Conservation (phyloP, 2,888 invertebrate species). For the Melanchra persicariae region DNA sequence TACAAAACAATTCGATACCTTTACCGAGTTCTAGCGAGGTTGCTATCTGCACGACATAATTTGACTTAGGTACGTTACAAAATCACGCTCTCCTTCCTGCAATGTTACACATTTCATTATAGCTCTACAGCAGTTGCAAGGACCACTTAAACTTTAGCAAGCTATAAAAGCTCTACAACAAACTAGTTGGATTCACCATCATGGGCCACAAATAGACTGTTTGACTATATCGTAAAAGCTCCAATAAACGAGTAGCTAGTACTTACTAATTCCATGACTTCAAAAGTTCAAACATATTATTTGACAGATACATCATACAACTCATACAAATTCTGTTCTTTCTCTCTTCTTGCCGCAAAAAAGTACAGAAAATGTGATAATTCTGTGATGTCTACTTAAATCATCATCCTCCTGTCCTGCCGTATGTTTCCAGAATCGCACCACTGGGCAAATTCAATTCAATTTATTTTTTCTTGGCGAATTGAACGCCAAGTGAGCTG, state of each 20-base stretch:
- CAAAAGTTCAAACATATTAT: too few species aligned
- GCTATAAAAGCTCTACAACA: background rate
- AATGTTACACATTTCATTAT: background rate
- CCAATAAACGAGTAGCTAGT: background rate
- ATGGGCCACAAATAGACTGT: background rate
- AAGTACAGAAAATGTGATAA: background rate
- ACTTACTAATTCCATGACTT: background rate
- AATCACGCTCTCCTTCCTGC: conserved; percentile 19
- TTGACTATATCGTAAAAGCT: background rate
- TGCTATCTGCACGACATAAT: conserved; percentile 27
- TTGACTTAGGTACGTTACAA: conserved; percentile 18
- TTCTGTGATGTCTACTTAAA: background rate
- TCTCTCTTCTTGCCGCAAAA: background rate
- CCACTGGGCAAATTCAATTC: too few species aligned
- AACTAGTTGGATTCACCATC: background rate
- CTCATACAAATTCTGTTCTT: too few species aligned
- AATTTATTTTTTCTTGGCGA: too few species aligned
- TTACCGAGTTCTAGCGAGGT: conserved; percentile 20
- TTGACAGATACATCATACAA: too few species aligned
- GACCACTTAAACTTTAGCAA: background rate
- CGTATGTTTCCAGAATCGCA: too few species aligned
- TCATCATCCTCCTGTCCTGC: background rate
- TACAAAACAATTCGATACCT: conserved; percentile 21
- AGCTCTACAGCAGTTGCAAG: background rate
- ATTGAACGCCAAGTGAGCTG: too few species aligned